Evolutionary conservation across 2,888 invertebrate species (phyloP), one percentile per base, ranked within the genome.

Genomic region (Tipula helvola): DNA sequence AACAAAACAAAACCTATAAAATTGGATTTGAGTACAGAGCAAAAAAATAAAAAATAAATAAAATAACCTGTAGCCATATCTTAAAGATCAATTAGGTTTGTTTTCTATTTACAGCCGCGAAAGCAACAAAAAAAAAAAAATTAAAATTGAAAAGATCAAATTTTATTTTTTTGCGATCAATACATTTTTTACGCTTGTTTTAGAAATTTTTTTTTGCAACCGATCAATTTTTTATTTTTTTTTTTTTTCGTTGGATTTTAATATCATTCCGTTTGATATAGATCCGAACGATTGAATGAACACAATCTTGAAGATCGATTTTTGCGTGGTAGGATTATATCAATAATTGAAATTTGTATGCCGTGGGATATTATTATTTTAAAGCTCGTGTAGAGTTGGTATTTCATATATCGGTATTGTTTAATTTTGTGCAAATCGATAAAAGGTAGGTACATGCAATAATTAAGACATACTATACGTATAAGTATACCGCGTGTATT

Each of bases 51-150:
- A 71, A 71, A 28, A 4, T 16, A 71, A 5, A 47, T n/a, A 52
- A 71, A 71, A 71, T 71, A 71, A 71, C 71, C 71, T 71, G 71
- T 71, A 71, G 71, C 71, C 71, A 71, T 71, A 71, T 71, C 71
- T 71, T 71, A 71, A 71, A 71, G 71, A 71, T 71, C 71, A 71
- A 71, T 71, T 71, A 71, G 71, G 71, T 71, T 71, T 18, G 71
- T 71, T 71, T 71, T 71, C 71, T 71, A 71, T 71, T 71, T 71
- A 4, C 18, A 71, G 28, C 71, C 71, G 71, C 18, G 71, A 71
- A 71, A 71, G 28, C 71, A 71, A 28, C 71, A 71, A 71, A 71
- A 71, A 52, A n/a, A 3, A 52, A 52, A 7, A 7, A 7, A 7
- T 39, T 39, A 28, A 28, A 28, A 28, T 39, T 39, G 39, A 52